A percentile compares a stretch with the other conserved stretches of the same genome.
Conservation (phyloP, 2,797 vertebrate species). For the Myoxocephalus aenaeus region DNA sequence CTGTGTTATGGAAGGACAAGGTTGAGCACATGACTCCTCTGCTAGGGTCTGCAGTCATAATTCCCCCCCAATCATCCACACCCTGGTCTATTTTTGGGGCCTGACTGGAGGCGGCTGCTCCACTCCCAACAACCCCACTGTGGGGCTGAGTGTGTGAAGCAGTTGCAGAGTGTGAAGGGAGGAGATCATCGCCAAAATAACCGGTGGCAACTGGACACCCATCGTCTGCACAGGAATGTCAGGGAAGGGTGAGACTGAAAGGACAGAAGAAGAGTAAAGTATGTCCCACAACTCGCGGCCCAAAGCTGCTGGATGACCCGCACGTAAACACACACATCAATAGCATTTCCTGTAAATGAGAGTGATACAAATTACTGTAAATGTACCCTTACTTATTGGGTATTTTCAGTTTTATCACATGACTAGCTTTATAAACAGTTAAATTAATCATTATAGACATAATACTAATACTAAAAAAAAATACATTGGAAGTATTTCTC, state of each 20-base stretch:
- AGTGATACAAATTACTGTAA: constrained; percentile 11
- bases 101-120: constrained; percentile 87
- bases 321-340: constrained; percentile 34
- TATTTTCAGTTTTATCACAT: neutral
- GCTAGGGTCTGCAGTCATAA: constrained; percentile 76
- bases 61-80: constrained; percentile 28
- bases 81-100: constrained; percentile 90
- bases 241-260: constrained; percentile 62
- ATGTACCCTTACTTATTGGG: neutral
- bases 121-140: constrained; percentile 51
- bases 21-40: constrained; percentile 70
- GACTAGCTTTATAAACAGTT: neutral
- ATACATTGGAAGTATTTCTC: neutral
- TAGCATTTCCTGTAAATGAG: constrained; percentile 25
- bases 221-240: constrained; percentile 66
- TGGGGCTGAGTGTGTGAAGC: constrained; percentile 57
- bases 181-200: constrained; percentile 88
- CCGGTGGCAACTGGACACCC: constrained; percentile 86
- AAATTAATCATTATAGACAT: neutral
- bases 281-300: constrained; percentile 38
- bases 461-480: neutral
- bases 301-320: constrained; percentile 27
- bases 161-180: constrained; percentile 60
- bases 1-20: constrained; percentile 66
- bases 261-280: constrained; percentile 55